Percentiles rank a stretch among this genome's conserved stretches.
Evolutionary conservation across 2,797 vertebrate genomes (phyloP).

Genomic region (Oryzias dopingdopingensis): DNA sequence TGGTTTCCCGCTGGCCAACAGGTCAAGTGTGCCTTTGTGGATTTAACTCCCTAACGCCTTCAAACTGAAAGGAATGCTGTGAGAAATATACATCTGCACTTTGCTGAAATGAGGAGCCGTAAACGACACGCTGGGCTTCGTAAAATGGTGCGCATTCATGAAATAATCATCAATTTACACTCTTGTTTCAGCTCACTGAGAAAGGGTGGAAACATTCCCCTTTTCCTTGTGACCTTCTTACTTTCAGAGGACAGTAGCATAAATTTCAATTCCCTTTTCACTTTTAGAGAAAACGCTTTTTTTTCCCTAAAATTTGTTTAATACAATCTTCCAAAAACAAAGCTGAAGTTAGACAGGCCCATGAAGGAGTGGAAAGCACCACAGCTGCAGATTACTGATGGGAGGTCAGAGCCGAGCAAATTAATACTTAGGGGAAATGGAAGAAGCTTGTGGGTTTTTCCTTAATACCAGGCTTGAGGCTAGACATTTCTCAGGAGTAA

Average conservation of each 20-base stretch:
- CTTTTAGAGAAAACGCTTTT: slow-evolving; percentile 6
- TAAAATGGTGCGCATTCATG: background rate
- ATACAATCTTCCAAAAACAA: slow-evolving; percentile 14
- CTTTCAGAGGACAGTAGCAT: background rate
- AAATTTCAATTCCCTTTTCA: slow-evolving; percentile 7
- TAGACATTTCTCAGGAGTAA: slow-evolving; percentile 53
- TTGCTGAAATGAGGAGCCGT: slow-evolving; percentile 8
- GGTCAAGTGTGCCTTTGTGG: slow-evolving; percentile 50
- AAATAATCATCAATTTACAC: slow-evolving; percentile 1
- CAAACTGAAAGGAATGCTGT: slow-evolving; percentile 40
- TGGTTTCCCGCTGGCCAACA: slow-evolving; percentile 22
- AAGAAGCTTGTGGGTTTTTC: slow-evolving; percentile 37
- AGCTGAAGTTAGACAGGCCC: slow-evolving; percentile 15
- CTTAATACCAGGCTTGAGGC: slow-evolving; percentile 54
- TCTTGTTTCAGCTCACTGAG: slow-evolving; percentile 4
- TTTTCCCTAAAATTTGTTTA: slow-evolving; percentile 2
- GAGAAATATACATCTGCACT: slow-evolving; percentile 18
- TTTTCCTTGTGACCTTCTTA: background rate
- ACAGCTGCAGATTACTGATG: slow-evolving; percentile 20
- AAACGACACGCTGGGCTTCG: background rate
- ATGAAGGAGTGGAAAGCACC: slow-evolving; percentile 19
- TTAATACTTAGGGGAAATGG: slow-evolving; percentile 51
- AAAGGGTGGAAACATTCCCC: background rate
- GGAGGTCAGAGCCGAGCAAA: slow-evolving; percentile 37
- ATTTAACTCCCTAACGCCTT: slow-evolving; percentile 34